Conservation (phyloP, 2,797 vertebrate species). For the Cirrhinus molitorella region DNA sequence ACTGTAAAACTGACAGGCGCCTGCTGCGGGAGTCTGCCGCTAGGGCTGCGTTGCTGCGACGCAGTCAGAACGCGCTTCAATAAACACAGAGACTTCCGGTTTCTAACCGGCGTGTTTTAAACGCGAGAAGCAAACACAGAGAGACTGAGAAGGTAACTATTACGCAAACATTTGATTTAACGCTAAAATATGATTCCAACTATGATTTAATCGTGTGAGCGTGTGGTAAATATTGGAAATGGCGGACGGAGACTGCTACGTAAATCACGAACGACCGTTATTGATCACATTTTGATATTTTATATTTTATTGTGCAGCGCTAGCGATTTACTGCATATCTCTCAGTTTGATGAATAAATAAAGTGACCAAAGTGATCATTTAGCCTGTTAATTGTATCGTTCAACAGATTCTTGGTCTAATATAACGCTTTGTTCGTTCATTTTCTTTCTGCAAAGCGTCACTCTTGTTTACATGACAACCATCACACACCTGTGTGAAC, state of each 20-base stretch:
- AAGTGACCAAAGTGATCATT: background rate
- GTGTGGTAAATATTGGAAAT: background rate
- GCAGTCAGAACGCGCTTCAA: background rate
- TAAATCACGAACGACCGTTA: background rate
- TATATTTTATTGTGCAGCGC: background rate
- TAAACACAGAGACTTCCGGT: slow-evolving; percentile 15
- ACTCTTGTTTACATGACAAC: slow-evolving; percentile 14
- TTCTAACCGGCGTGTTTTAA: slow-evolving; percentile 27
- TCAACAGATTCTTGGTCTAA: background rate
- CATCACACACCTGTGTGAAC: background rate
- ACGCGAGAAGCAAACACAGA: background rate
- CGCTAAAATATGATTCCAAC: background rate
- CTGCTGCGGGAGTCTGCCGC: background rate
- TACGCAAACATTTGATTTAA: background rate
- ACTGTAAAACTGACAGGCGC: background rate
- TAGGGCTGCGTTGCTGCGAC: background rate
- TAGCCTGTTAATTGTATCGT: background rate
- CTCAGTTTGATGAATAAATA: background rate
- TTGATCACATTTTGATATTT: background rate
- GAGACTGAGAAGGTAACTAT: slow-evolving; percentile 12
- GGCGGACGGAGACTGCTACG: too few species aligned
- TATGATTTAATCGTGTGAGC: background rate
- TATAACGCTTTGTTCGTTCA: background rate
- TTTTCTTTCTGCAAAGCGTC: slow-evolving; percentile 18
- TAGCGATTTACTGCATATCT: background rate